phyloP scores from a whole-genome alignment of 2,797 vertebrate species.

The Poliocrania exsul region DNA sequence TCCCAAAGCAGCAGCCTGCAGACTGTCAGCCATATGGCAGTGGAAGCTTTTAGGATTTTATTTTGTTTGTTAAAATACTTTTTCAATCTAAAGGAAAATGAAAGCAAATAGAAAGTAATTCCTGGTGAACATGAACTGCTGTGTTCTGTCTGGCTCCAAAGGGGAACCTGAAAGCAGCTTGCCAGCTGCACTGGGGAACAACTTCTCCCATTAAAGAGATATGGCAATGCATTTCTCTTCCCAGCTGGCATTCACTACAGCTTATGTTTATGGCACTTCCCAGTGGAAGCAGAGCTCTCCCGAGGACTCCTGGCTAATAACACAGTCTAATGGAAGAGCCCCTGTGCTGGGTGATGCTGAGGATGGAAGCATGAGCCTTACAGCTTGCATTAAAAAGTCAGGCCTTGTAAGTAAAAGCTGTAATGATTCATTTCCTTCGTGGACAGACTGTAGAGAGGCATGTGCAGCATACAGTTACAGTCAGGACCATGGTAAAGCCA shows the following conservation, averaged over 20 bases:
- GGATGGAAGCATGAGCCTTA: not conserved
- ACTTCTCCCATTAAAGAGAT: not conserved
- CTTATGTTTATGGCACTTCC: not conserved
- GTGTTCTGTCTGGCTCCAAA: constrained; percentile 7
- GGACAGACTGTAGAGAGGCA: not conserved
- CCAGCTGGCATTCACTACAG: not conserved
- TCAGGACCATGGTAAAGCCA: not conserved
- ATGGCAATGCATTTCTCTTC: not conserved
- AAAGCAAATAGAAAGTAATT: constrained; percentile 17
- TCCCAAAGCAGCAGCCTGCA: not conserved
- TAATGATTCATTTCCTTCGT: constrained; percentile 17
- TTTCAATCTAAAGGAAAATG: not conserved
- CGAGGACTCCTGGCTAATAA: constrained; percentile 11
- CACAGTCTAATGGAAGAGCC: constrained; percentile 4
- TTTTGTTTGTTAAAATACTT: not conserved
- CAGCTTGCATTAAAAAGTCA: not conserved
- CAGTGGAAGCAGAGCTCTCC: not conserved
- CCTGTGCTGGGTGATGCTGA: not conserved
- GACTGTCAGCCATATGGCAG: not conserved
- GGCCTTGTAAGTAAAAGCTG: constrained; percentile 17
- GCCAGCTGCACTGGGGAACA: not conserved
- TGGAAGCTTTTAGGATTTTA: not conserved
- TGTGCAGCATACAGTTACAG: not conserved
- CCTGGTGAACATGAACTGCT: not conserved
- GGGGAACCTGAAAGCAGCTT: not conserved